Evolutionary conservation across 2,113 vertebrate species (phyloP), one percentile per base, ranked within the genome.

Genomic region (Tupaia tana): DNA sequence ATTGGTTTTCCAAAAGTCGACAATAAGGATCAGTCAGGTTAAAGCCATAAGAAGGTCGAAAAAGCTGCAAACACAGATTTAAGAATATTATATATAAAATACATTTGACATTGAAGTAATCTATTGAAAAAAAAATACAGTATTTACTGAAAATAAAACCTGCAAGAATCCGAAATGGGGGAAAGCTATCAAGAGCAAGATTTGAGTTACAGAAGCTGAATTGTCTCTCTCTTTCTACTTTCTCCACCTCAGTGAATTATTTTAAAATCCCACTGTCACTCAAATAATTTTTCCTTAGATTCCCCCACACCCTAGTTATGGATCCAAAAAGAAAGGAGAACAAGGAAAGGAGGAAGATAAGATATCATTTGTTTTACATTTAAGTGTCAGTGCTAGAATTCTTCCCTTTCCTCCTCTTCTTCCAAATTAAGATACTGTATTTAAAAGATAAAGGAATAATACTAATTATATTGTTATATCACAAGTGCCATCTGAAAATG

Each of bases 11-110:
- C 96, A 98, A 88, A 85, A 98, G 75, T 81, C 85, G 96, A 88
- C 98, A 98, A 5, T 98, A 98, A 69, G 98, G 98, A 85, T 98
- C 98, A 69, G 9, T 96, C 85, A 98, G 91, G 66, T 98, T 98
- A 97, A 98, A 98, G 71, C 93, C 96, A 11, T 96, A 97, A 56
- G 98, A 97, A 24, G 98, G 97, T 88, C n/a, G 96, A 94, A 98
- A 98, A 95, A 98, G 98, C 98, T 98, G 97, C 15, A 95, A 95
- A 95, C 4, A 93, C 11, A 95, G 52, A 95, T 92, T 84, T 34
- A 22, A 84, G 83, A 79, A 86, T 64, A 93, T 90, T 91, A 92
- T 11, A 90, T 11, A 3, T 22, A 92, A 86, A 86, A 81, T 70
- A 11, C 64, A 85, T 64, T 85, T 56, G 6, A 90, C n/a, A 80